These are phyloP conservation scores for Bombyx mori DNA, from an alignment of 1,140 invertebrate genomes.

Conservation along the genomic window ASM3026992v2 NC_085119.1:14610501-14611000, in stretches of 20 bases:
- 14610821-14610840: background rate
- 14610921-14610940: too few relatives aligned
- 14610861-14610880: too few relatives aligned
- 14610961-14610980: too few relatives aligned
- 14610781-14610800: slow-evolving; percentile 1
- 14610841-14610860: too few relatives aligned
- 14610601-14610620: background rate
- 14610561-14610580: background rate
- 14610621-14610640: background rate
- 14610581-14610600: background rate
- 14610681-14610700: too few relatives aligned
- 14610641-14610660: background rate
- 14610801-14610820: slow-evolving; percentile 3
- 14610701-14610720: too few relatives aligned
- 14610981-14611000: too few relatives aligned
- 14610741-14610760: background rate
- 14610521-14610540: slow-evolving; percentile 2
- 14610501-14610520: background rate
- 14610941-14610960: too few relatives aligned
- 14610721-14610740: too few relatives aligned
- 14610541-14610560: slow-evolving; percentile 4
- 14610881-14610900: too few relatives aligned
- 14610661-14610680: background rate
- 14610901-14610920: too few relatives aligned
- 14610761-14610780: slow-evolving; percentile 2